Percentiles rank a stretch among this genome's conserved stretches.
Evolutionary conservation across 2,113 vertebrate genomes (phyloP).

Genomic region (Camarhynchus parvulus): DNA sequence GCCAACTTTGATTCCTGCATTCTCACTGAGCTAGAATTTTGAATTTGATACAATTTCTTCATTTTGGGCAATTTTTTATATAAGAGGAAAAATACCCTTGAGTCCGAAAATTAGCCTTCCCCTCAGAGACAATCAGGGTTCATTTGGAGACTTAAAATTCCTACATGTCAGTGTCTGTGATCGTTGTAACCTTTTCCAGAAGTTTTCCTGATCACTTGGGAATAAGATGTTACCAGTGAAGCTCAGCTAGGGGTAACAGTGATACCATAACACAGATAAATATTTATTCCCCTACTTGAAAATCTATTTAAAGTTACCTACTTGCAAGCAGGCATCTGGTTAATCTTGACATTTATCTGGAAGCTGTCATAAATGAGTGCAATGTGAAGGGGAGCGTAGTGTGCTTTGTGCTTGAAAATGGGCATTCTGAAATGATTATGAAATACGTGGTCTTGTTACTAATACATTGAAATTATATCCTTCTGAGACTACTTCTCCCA

Average conservation of each 20-base stretch:
- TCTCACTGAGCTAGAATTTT: neutral
- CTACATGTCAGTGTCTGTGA: neutral
- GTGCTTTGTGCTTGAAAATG: neutral
- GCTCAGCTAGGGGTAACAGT: neutral
- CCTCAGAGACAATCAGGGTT: neutral
- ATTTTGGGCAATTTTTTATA: neutral
- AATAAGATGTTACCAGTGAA: neutral
- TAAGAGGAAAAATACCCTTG: neutral
- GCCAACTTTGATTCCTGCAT: neutral
- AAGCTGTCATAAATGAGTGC: neutral
- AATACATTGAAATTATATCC: neutral
- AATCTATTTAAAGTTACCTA: neutral
- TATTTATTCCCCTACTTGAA: neutral
- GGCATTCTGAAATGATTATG: neutral
- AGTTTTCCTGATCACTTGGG: neutral
- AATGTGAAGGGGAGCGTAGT: accelerated
- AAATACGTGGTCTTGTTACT: neutral
- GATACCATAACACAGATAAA: neutral
- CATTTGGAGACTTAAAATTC: neutral
- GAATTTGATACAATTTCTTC: neutral
- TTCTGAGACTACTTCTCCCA: neutral
- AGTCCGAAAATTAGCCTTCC: neutral
- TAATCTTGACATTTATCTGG: neutral
- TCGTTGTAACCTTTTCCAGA: neutral
- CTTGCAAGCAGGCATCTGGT: neutral